Evolutionary conservation across 64 coral and sea anemone species (phyloP).

Genomic region (Astreopora myriophthalma): DNA sequence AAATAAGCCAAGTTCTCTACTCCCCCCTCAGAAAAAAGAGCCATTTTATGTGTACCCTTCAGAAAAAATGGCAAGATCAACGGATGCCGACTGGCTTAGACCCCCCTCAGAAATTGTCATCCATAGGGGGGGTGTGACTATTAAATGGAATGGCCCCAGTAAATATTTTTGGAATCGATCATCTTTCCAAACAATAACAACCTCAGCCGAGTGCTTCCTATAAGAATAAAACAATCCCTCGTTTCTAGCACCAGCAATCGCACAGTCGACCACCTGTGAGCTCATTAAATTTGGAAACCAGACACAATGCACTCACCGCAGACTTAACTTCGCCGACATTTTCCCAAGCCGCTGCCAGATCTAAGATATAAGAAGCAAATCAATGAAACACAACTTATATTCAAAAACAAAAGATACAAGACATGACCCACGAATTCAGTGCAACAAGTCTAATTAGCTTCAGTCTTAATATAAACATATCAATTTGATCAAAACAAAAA

Average conservation of each 20-base stretch:
- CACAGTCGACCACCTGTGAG: background rate
- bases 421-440: background rate
- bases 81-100: too few relatives aligned
- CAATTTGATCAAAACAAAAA: conserved; percentile 30
- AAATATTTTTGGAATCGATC: background rate
- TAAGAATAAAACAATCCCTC: background rate
- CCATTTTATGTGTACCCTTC: too few relatives aligned
- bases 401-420: background rate
- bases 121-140: too few relatives aligned
- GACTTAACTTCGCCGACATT: conserved; percentile 68
- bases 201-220: background rate
- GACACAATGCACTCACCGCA: conserved; percentile 49
- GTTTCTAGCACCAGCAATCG: background rate
- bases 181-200: background rate
- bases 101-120: too few relatives aligned
- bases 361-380: background rate
- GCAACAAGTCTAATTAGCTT: background rate
- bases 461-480: background rate
- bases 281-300: background rate
- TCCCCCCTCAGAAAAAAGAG: too few relatives aligned
- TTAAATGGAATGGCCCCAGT: background rate
- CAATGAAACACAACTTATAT: background rate
- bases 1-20: too few relatives aligned
- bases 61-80: too few relatives aligned
- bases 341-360: conserved; percentile 68